A percentile compares a stretch with the other conserved stretches of the same genome.
These are phyloP conservation scores for Brachionus calyciflorus DNA, from an alignment of 1,140 invertebrate genomes.

Conservation along the genomic window DNA sequence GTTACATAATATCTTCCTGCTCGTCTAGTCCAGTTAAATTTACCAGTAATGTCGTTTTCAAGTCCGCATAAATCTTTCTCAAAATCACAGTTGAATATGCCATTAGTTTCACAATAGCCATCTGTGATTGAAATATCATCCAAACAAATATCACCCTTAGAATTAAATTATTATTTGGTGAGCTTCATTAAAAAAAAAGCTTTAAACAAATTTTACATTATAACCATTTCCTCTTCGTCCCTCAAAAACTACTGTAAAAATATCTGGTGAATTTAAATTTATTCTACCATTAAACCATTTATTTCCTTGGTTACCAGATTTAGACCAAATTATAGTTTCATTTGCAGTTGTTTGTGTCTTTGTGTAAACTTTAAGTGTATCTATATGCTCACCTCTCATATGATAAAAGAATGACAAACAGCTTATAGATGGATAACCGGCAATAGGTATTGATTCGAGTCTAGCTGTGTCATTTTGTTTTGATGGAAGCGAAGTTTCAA, in stretches of 20 bases:
- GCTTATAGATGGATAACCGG: not conserved
- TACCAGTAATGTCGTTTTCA: constrained; percentile 70
- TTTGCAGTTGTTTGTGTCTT: not conserved
- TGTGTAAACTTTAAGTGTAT: constrained; percentile 41
- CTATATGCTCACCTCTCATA: constrained; percentile 50
- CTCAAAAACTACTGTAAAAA: constrained; percentile 52
- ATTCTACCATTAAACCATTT: constrained; percentile 35
- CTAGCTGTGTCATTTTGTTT: constrained; percentile 37
- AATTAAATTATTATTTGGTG: not conserved
- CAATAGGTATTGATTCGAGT: not conserved
- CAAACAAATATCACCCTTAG: constrained; percentile 54
- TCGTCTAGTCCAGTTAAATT: constrained; percentile 72
- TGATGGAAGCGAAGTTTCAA: not conserved
- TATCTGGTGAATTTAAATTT: constrained; percentile 50
- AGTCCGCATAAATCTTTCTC: constrained; percentile 72
- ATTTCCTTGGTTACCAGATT: constrained; percentile 40
- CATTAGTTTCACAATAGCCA: constrained; percentile 49
- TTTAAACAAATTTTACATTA: not conserved
- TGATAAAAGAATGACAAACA: constrained; percentile 52
- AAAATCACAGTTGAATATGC: constrained; percentile 67
- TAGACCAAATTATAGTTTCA: constrained; percentile 37
- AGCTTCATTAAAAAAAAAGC: not conserved
- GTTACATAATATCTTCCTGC: constrained; percentile 62
- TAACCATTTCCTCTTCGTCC: constrained; percentile 50
- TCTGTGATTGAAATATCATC: constrained; percentile 52